These are phyloP conservation scores for Pseudomyrmex dendroicus DNA, from an alignment of 1,140 invertebrate genomes.

Conservation along the genomic window DNA sequence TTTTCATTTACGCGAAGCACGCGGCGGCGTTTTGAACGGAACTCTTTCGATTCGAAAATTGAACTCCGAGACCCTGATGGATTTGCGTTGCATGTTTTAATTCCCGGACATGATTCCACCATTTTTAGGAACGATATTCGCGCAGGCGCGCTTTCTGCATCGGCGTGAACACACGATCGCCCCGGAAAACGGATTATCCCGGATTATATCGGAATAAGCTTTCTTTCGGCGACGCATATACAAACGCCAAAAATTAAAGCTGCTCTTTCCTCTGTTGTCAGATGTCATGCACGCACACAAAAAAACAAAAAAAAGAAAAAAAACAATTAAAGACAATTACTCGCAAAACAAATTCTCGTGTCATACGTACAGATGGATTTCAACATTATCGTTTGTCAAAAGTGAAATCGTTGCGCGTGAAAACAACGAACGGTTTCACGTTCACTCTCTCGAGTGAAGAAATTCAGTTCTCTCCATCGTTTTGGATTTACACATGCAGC, in stretches of 20 bases:
- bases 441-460: too few species aligned
- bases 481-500: too few species aligned
- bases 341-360: background rate
- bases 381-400: too few species aligned
- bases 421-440: too few species aligned
- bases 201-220: constrained; percentile 34
- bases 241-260: constrained; percentile 8
- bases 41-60: constrained; percentile 25
- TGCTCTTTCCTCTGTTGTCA: background rate
- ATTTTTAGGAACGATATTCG: constrained; percentile 37
- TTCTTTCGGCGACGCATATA: background rate
- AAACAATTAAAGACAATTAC: background rate
- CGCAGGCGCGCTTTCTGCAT: constrained; percentile 19
- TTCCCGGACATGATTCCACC: constrained; percentile 37
- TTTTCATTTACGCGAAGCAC: constrained; percentile 38
- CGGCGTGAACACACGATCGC: constrained; percentile 46
- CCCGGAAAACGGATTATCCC: constrained; percentile 30
- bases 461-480: background rate
- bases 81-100: constrained; percentile 58
- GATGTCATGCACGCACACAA: too few species aligned
- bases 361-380: background rate
- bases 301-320: too few species aligned
- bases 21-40: constrained; percentile 10
- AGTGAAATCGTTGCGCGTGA: too few species aligned
- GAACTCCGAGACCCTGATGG: constrained; percentile 50